Percentiles rank a stretch among this genome's conserved stretches.
These are phyloP conservation scores for Bufo bufo DNA, from an alignment of 2,113 vertebrate genomes.

Conservation along the genomic window DNA sequence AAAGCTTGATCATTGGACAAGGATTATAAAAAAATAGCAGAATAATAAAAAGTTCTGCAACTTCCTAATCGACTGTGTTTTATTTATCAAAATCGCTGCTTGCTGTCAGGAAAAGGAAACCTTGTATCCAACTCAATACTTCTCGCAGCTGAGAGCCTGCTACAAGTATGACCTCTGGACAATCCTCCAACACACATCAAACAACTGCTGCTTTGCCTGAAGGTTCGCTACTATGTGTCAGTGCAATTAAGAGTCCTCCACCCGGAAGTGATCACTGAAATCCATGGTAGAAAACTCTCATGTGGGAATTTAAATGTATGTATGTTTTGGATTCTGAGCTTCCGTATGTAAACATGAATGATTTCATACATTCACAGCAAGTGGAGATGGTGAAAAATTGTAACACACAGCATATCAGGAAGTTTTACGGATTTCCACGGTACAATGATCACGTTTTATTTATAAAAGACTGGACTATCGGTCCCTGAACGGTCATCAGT, in stretches of 20 bases:
- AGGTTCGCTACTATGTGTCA: neutral
- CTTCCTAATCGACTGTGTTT: neutral
- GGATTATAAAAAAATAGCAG: no score
- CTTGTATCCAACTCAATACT: no score
- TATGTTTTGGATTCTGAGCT: neutral
- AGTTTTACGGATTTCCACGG: neutral
- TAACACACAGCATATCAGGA: neutral
- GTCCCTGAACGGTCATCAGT: neutral
- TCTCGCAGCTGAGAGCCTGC: no score
- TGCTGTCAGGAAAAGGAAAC: no score
- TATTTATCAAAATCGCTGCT: no score
- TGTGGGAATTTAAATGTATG: no score
- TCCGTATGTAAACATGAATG: neutral
- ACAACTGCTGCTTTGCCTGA: neutral
- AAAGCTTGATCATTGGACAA: no score
- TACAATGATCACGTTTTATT: neutral
- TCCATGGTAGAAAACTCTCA: no score
- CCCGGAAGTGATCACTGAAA: no score
- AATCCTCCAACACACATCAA: no score
- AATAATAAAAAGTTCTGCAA: neutral
- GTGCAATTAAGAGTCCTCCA: neutral
- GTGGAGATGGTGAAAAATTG: neutral
- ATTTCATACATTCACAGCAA: neutral
- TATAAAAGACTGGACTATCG: neutral
- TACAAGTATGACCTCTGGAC: no score